These are phyloP conservation scores for Capitulum mitella DNA, from an alignment of 2,888 invertebrate species.

Conservation along the genomic window DNA sequence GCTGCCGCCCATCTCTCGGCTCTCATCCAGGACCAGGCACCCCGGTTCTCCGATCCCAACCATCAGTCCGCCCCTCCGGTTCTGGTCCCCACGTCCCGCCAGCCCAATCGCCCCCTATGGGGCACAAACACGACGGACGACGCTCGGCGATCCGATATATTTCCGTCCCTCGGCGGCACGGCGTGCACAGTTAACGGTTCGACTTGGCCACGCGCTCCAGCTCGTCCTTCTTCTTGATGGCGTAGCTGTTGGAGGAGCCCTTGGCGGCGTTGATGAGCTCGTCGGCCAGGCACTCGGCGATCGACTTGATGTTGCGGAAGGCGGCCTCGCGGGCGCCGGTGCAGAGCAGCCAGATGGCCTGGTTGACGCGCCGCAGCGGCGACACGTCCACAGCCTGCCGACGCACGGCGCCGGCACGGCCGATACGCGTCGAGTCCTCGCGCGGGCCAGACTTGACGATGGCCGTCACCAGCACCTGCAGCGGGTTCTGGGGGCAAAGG, in stretches of 20 bases:
- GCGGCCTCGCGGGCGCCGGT: constrained; percentile 98
- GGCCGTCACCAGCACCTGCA: constrained; percentile 69
- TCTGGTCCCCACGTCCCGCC: not conserved
- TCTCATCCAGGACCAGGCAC: too few relatives aligned
- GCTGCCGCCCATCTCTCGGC: too few relatives aligned
- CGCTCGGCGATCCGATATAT: not conserved
- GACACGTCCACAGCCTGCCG: constrained; percentile 99
- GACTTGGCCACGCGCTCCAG: constrained; percentile 99
- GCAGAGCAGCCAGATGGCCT: constrained; percentile 98
- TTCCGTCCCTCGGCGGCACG: not conserved
- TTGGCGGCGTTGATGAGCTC: constrained; percentile 99
- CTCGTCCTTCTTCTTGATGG: constrained; percentile 99
- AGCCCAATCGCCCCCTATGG: not conserved
- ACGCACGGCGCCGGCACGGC: constrained; percentile 99
- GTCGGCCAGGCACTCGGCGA: constrained; percentile 99
- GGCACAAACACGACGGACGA: not conserved
- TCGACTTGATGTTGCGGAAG: constrained; percentile 99
- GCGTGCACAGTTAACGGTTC: constrained; percentile 77
- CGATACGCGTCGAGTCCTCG: constrained; percentile 99
- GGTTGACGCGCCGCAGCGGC: constrained; percentile 95
- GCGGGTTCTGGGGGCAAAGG: constrained; percentile 36
- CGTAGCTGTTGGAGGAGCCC: constrained; percentile 99
- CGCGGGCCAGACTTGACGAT: constrained; percentile 98
- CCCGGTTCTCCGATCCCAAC: too few relatives aligned
- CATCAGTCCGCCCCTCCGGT: not conserved